phyloP scores from a whole-genome alignment of 1,140 invertebrate species.

The Drosophila paulistorum region DNA sequence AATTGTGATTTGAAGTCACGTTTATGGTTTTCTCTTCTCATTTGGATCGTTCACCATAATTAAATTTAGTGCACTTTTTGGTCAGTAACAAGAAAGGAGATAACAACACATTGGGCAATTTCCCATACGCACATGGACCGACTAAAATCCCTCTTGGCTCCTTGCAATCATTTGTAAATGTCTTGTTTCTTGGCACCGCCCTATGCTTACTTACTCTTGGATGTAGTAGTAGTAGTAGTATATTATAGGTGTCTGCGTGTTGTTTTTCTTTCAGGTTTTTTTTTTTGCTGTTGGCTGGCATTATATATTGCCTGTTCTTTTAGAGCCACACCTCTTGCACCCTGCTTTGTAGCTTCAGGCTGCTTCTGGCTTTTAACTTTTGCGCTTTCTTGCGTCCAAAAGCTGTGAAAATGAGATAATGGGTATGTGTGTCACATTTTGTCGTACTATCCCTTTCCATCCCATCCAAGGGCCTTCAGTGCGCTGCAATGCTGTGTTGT shows the following conservation, averaged over 20 bases:
- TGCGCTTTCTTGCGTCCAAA: constrained; percentile 70
- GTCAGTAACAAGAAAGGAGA: constrained; percentile 24
- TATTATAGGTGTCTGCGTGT: constrained; percentile 34
- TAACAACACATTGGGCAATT: constrained; percentile 1
- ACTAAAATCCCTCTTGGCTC: constrained; percentile 27
- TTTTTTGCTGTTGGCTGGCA: constrained; percentile 20
- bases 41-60: constrained; percentile 63
- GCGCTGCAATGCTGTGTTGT: constrained; percentile 19
- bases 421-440: constrained; percentile 79
- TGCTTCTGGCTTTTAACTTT: constrained; percentile 73
- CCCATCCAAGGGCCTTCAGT: neutral
- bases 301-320: constrained; percentile 51
- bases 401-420: constrained; percentile 80
- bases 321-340: constrained; percentile 40
- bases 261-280: constrained; percentile 20
- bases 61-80: constrained; percentile 53
- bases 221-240: constrained; percentile 23
- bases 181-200: constrained; percentile 40
- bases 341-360: constrained; percentile 16
- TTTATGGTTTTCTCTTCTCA: constrained; percentile 16
- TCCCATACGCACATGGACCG: constrained; percentile 8
- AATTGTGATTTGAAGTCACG: constrained; percentile 64
- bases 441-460: constrained; percentile 8
- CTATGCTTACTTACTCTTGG: constrained; percentile 37
- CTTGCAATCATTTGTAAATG: constrained; percentile 63